A percentile compares a stretch with the other conserved stretches of the same genome.
Conservation (phyloP, 2,888 invertebrate genomes). For the Trichogramma evanescens region DNA sequence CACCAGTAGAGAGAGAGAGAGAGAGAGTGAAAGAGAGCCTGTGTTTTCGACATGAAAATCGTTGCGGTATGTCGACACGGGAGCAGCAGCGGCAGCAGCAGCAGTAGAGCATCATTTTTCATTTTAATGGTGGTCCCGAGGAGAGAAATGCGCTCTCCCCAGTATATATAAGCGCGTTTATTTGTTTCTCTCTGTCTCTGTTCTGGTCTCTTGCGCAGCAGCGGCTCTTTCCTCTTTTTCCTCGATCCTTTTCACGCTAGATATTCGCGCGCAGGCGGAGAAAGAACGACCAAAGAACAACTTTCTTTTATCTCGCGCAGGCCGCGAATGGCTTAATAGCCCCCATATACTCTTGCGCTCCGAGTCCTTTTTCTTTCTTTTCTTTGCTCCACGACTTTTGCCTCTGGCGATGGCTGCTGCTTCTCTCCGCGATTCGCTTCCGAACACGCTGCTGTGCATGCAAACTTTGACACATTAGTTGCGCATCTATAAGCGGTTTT, state of each 20-base stretch:
- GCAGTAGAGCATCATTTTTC: conserved; percentile 43
- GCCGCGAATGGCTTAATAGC: conserved; percentile 39
- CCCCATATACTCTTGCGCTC: conserved; percentile 16
- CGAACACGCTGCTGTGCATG: too few relatives aligned
- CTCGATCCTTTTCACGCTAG: conserved; percentile 23
- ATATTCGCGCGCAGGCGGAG: background rate
- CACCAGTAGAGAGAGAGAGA: conserved; percentile 2
- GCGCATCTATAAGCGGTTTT: too few relatives aligned
- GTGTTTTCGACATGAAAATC: background rate
- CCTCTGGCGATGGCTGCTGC: too few relatives aligned
- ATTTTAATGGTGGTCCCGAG: conserved; percentile 45
- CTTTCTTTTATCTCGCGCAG: conserved; percentile 32
- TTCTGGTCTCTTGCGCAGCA: conserved; percentile 21
- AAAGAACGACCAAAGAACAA: background rate
- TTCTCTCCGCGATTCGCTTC: too few relatives aligned
- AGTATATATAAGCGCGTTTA: conserved; percentile 31
- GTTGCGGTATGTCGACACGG: conserved; percentile 3
- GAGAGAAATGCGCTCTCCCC: conserved; percentile 25
- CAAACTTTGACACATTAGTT: too few relatives aligned
- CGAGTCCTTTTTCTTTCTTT: conserved; percentile 9
- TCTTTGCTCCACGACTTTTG: conserved; percentile 2
- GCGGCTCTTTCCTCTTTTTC: conserved; percentile 13
- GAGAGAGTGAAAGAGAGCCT: background rate
- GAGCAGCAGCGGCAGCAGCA: conserved; percentile 27
- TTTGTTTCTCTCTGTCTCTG: conserved; percentile 32